Percentiles rank a stretch among this genome's conserved stretches.
Conservation (phyloP, 2,888 invertebrate genomes). For the Tachina lurida region DNA sequence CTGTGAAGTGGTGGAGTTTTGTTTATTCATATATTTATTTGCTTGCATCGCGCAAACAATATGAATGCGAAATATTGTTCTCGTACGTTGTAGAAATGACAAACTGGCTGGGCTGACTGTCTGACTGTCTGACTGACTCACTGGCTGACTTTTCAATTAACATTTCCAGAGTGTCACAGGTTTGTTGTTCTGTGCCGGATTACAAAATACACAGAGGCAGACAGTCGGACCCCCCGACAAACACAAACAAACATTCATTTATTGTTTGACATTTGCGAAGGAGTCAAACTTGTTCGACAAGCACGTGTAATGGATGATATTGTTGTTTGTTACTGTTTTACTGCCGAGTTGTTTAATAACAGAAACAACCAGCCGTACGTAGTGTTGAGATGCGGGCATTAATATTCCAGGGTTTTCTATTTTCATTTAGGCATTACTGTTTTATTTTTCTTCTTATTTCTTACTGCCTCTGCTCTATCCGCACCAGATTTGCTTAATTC, state of each 20-base stretch:
- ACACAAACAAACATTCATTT: slow-evolving; percentile 30
- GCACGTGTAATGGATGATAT: slow-evolving; percentile 75
- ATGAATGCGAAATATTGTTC: slow-evolving; percentile 11
- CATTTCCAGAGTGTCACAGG: slow-evolving; percentile 50
- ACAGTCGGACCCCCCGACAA: slow-evolving; percentile 28
- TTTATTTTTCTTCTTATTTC: background rate
- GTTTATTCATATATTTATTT: background rate
- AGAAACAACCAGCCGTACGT: slow-evolving; percentile 4
- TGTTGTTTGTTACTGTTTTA: slow-evolving; percentile 30
- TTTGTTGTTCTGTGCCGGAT: slow-evolving; percentile 6
- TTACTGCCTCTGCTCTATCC: slow-evolving; percentile 17
- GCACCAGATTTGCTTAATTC: slow-evolving; percentile 16
- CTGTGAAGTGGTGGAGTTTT: background rate
- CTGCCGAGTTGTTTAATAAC: slow-evolving; percentile 18
- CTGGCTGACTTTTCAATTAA: slow-evolving; percentile 54
- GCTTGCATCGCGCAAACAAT: background rate
- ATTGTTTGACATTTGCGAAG: slow-evolving; percentile 80
- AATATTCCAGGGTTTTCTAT: slow-evolving; percentile 56
- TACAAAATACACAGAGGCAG: slow-evolving; percentile 40
- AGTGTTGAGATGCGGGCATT: slow-evolving; percentile 33
- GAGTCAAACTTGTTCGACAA: slow-evolving; percentile 82
- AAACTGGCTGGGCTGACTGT: slow-evolving; percentile 12
- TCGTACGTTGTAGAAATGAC: slow-evolving; percentile 8
- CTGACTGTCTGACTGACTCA: background rate
- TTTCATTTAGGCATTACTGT: slow-evolving; percentile 11